phyloP scores from a whole-genome alignment of 35 echinoderm and acorn worm genomes.

The Apostichopus japonicus region DNA sequence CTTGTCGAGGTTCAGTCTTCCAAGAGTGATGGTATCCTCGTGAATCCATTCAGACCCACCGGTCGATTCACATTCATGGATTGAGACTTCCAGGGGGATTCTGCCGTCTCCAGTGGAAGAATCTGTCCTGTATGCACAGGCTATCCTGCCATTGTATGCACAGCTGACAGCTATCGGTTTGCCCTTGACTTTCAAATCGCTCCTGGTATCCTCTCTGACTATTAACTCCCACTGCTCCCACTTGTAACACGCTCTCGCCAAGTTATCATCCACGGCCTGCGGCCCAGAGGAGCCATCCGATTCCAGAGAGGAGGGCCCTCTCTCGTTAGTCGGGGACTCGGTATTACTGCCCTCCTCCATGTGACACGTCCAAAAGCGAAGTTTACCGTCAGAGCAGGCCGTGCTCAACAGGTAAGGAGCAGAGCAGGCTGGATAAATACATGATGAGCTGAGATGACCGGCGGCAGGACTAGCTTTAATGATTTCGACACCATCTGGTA shows the following conservation, averaged over 20 bases:
- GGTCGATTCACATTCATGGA: conserved; percentile 96
- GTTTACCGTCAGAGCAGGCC: conserved; percentile 93
- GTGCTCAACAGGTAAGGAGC: conserved; percentile 90
- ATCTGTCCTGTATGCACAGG: conserved; percentile 81
- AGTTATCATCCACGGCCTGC: conserved; percentile 45
- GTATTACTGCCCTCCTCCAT: conserved; percentile 52
- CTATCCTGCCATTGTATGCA: conserved; percentile 95
- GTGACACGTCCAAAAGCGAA: conserved; percentile 92
- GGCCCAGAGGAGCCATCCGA: background rate
- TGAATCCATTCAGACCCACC: conserved; percentile 95
- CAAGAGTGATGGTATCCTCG: conserved; percentile 86
- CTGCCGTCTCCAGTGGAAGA: background rate
- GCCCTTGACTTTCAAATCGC: conserved; percentile 72
- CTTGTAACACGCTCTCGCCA: conserved; percentile 67
- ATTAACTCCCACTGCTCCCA: conserved; percentile 96
- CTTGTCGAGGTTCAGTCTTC: conserved; percentile 62
- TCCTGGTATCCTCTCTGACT: conserved; percentile 72
- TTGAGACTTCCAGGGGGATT: conserved; percentile 68
- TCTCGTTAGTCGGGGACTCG: conserved; percentile 33
- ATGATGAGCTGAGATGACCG: conserved; percentile 96
- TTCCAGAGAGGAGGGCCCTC: conserved; percentile 27
- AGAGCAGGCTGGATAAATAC: conserved; percentile 86
- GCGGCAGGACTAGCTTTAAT: conserved; percentile 88
- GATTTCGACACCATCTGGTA: conserved; percentile 86
- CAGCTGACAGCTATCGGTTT: conserved; percentile 81